Evolutionary conservation across 2,797 vertebrate species (phyloP).

Genomic region (Catharus ustulatus): DNA sequence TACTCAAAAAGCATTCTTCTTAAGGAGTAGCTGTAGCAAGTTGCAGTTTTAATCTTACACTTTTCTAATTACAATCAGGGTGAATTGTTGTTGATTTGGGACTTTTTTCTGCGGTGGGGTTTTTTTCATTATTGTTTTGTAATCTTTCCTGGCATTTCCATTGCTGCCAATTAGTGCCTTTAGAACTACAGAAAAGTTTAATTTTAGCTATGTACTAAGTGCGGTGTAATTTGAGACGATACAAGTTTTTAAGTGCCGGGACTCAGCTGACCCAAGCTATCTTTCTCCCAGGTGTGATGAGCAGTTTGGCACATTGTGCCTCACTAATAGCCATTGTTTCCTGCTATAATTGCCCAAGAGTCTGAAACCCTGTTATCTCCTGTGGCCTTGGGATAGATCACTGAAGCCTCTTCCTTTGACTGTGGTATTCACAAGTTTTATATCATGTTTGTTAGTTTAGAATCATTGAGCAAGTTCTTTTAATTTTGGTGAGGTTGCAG

Average conservation of each 20-base stretch:
- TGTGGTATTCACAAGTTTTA: slow-evolving; percentile 13
- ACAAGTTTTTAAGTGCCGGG: background rate
- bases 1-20: background rate
- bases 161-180: background rate
- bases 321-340: background rate
- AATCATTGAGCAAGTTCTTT: background rate
- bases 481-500: background rate
- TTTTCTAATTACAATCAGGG: background rate
- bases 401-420: slow-evolving; percentile 5
- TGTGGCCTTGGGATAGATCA: background rate
- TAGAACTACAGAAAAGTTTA: background rate
- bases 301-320: background rate
- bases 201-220: background rate
- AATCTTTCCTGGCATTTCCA: background rate
- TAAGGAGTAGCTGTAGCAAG: background rate
- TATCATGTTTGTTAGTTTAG: background rate
- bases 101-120: background rate
- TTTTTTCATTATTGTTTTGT: background rate
- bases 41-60: background rate
- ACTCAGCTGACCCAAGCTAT: background rate
- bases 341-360: background rate
- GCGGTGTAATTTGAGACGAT: background rate
- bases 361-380: slow-evolving; percentile 6
- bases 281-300: background rate
- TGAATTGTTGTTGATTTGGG: background rate